A percentile compares a stretch with the other conserved stretches of the same genome.
These are phyloP conservation scores for Corvus cornix DNA, from an alignment of 2,113 vertebrate genomes.

Conservation along the genomic window DNA sequence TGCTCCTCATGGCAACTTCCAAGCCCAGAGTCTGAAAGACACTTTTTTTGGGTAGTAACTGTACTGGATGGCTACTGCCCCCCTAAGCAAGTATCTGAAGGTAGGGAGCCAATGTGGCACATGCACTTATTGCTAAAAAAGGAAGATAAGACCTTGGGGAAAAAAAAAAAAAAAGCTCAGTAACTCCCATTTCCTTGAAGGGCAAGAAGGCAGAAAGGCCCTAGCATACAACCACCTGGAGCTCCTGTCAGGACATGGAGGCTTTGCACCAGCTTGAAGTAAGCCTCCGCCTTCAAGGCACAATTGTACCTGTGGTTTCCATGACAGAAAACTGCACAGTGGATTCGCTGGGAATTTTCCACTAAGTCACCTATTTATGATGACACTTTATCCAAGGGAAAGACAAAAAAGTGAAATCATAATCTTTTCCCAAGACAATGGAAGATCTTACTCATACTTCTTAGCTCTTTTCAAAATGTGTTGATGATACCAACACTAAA, in stretches of 20 bases:
- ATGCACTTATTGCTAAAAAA: background rate
- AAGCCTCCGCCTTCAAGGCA: background rate
- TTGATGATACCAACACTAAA: constrained; percentile 15
- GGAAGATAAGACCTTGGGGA: background rate
- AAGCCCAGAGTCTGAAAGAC: background rate
- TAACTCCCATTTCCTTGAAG: background rate
- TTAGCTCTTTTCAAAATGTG: constrained; percentile 9
- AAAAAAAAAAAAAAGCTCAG: background rate
- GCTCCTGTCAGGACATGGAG: background rate
- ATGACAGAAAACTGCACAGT: background rate
- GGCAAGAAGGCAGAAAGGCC: background rate
- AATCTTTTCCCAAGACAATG: background rate
- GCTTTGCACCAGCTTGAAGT: background rate
- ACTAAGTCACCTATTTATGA: background rate
- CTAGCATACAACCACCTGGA: background rate
- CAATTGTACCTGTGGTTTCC: background rate
- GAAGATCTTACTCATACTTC: background rate
- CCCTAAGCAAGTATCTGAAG: background rate
- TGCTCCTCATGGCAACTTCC: background rate
- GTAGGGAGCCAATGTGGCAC: background rate
- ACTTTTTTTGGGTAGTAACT: background rate
- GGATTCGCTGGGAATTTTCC: background rate
- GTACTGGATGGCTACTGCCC: background rate
- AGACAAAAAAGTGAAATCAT: background rate
- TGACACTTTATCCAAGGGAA: background rate